These are phyloP conservation scores for Drosophila lutescens DNA, from an alignment of 2,888 invertebrate species.

Conservation along the genomic window DNA sequence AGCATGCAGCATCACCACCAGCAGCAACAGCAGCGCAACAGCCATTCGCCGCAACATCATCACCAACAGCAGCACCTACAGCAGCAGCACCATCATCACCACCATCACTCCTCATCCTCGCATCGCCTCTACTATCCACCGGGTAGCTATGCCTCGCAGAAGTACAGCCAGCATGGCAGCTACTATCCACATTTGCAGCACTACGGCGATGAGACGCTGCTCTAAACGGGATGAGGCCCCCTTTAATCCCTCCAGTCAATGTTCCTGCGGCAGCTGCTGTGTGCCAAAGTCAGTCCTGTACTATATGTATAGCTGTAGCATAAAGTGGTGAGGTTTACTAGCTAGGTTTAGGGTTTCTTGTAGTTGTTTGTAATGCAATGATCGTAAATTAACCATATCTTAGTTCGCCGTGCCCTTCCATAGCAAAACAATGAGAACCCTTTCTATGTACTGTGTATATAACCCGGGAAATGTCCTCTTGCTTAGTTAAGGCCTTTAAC, in stretches of 20 bases:
- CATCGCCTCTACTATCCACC: constrained; percentile 70
- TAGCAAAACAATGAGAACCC: not conserved
- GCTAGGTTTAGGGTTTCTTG: not conserved
- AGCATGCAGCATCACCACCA: constrained; percentile 45
- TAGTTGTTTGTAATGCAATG: not conserved
- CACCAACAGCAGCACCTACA: constrained; percentile 14
- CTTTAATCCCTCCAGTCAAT: constrained; percentile 9
- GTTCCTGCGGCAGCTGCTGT: constrained; percentile 35
- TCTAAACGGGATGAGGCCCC: constrained; percentile 56
- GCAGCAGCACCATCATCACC: constrained; percentile 10
- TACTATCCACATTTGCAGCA: constrained; percentile 71
- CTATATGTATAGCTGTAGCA: too few relatives aligned
- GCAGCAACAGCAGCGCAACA: not conserved
- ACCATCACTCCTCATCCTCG: constrained; percentile 39
- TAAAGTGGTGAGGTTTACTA: too few relatives aligned
- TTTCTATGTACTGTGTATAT: constrained; percentile 37
- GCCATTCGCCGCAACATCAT: constrained; percentile 16
- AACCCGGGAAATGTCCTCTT: constrained; percentile 20
- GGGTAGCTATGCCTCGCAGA: constrained; percentile 53
- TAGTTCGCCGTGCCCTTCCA: not conserved
- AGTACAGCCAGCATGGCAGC: constrained; percentile 49
- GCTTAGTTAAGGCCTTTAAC: not conserved
- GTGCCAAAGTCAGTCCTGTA: constrained; percentile 14
- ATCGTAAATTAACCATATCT: not conserved
- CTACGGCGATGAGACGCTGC: constrained; percentile 82